These are phyloP conservation scores for Falco punctatus DNA, from an alignment of 2,113 vertebrate genomes.

Conservation along the genomic window DNA sequence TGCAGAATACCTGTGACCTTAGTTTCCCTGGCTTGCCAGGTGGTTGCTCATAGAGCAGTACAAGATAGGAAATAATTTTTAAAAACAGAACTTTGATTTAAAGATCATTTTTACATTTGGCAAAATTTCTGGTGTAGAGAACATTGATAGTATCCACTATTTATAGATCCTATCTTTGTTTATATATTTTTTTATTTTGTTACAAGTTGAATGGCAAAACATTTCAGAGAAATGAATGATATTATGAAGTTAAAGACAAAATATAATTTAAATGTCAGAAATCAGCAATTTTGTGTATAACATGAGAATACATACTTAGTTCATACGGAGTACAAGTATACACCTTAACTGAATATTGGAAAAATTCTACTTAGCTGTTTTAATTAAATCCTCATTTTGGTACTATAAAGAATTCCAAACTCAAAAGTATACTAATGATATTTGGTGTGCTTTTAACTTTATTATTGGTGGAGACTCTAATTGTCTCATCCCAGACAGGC, in stretches of 20 bases:
- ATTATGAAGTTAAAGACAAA: background rate
- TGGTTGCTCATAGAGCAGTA: background rate
- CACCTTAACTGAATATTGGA: background rate
- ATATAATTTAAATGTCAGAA: background rate
- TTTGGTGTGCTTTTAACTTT: background rate
- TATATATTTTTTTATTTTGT: background rate
- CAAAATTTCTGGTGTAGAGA: background rate
- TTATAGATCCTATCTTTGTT: background rate
- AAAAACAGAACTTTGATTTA: background rate
- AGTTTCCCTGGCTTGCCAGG: background rate
- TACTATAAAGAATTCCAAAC: background rate
- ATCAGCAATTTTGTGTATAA: background rate
- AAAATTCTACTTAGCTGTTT: background rate
- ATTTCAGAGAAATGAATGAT: background rate
- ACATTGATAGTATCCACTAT: background rate
- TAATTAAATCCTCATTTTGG: background rate
- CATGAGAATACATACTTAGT: background rate
- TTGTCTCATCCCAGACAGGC: background rate
- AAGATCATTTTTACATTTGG: background rate
- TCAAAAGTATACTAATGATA: background rate
- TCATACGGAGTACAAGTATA: background rate
- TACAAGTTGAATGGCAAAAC: background rate
- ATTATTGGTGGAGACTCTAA: background rate
- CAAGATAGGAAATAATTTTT: background rate
- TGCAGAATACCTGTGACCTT: background rate